phyloP scores from a whole-genome alignment of 2,888 invertebrate genomes.

The Drosophila maculinotata region DNA sequence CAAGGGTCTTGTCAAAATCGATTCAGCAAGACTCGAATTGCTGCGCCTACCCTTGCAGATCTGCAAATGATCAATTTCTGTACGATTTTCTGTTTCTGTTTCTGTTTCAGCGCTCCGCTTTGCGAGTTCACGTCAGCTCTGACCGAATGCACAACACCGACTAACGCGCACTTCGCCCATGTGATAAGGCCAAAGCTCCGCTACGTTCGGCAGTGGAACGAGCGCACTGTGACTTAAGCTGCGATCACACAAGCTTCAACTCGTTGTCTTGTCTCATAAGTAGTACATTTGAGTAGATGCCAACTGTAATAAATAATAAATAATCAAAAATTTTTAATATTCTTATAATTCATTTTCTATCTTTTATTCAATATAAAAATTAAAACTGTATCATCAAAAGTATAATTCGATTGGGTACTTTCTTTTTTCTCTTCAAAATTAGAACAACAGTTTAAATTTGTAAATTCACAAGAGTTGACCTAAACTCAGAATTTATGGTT shows the following conservation, averaged over 20 bases:
- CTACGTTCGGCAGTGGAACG: constrained; percentile 32
- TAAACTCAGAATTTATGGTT: neutral
- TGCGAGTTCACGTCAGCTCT: constrained; percentile 65
- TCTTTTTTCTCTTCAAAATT: neutral
- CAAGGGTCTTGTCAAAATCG: constrained; percentile 3
- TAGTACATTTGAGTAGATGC: too few species aligned
- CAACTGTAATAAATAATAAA: neutral
- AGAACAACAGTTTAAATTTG: neutral
- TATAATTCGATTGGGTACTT: too few species aligned
- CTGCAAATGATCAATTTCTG: constrained; percentile 9
- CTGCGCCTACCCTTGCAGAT: constrained; percentile 10
- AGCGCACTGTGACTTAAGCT: constrained; percentile 12
- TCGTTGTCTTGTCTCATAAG: too few species aligned
- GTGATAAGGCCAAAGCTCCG: constrained; percentile 47
- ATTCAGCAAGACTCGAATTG: constrained; percentile 10
- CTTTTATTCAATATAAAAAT: too few species aligned
- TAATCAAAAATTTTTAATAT: too few species aligned
- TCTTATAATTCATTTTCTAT: too few species aligned
- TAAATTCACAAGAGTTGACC: neutral
- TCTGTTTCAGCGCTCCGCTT: neutral
- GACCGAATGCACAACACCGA: constrained; percentile 74
- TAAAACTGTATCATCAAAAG: too few species aligned
- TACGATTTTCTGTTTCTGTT: constrained; percentile 11
- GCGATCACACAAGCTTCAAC: constrained; percentile 14
- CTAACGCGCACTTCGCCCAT: constrained; percentile 50